These are phyloP conservation scores for Lordiphosa mommai DNA, from an alignment of 1,140 invertebrate species.

Conservation along the genomic window DNA sequence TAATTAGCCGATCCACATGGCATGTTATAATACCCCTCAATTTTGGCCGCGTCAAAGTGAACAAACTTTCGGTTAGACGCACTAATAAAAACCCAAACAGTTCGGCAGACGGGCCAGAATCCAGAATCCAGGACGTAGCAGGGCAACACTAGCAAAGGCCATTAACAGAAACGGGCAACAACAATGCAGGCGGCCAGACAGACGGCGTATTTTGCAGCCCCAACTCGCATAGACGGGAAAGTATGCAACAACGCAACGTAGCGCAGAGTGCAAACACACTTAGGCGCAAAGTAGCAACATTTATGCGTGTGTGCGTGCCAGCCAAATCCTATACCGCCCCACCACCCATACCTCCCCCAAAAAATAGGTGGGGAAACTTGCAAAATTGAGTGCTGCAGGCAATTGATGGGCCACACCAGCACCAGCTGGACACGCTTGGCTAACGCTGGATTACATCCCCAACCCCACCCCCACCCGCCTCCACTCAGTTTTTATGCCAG, in stretches of 20 bases:
- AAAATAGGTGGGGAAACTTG: constrained; percentile 1
- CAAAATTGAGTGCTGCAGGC: constrained; percentile 23
- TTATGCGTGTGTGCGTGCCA: constrained; percentile 59
- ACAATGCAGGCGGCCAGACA: too few relatives aligned
- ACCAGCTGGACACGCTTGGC: constrained; percentile 22
- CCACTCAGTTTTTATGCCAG: constrained; percentile 17
- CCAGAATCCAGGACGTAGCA: not conserved
- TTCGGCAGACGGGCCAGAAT: not conserved
- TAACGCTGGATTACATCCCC: not conserved
- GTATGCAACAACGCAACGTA: constrained; percentile 3
- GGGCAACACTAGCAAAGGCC: constrained; percentile 1
- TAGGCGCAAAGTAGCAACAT: constrained; percentile 56
- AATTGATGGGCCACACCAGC: constrained; percentile 9
- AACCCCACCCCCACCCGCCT: too few relatives aligned
- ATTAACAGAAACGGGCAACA: constrained; percentile 2
- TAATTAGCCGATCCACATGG: too few relatives aligned
- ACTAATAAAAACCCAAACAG: constrained; percentile 38
- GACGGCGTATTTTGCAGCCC: not conserved
- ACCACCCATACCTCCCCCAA: not conserved
- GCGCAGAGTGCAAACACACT: constrained; percentile 38
- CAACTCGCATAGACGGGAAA: too few relatives aligned
- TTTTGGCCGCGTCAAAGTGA: constrained; percentile 18
- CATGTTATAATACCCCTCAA: too few relatives aligned
- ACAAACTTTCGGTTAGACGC: constrained; percentile 28
- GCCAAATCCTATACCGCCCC: too few relatives aligned